Evolutionary conservation across 2,113 vertebrate species (phyloP).

Genomic region (Saccopteryx bilineata): DNA sequence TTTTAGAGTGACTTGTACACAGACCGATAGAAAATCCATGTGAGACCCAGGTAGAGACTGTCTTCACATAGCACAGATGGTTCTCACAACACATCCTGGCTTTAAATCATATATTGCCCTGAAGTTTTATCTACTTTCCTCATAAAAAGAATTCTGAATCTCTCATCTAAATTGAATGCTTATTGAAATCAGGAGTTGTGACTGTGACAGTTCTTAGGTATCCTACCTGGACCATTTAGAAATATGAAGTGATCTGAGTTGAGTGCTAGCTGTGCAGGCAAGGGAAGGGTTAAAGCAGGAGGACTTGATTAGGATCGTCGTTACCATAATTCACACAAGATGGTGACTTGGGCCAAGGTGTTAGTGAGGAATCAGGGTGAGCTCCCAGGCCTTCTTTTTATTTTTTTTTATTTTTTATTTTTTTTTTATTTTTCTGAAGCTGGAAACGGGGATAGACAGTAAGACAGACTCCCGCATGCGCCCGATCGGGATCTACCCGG

Average conservation of each 20-base stretch:
- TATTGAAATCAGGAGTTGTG: too few relatives aligned
- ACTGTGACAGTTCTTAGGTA: neutral
- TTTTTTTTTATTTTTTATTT: too few relatives aligned
- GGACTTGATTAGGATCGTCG: neutral
- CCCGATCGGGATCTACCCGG: too few relatives aligned
- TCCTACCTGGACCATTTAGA: neutral
- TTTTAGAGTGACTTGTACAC: neutral
- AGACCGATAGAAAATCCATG: neutral
- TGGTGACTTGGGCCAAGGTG: neutral
- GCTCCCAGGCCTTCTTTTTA: neutral
- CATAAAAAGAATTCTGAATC: neutral
- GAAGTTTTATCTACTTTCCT: neutral
- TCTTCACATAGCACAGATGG: neutral
- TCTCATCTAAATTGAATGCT: neutral
- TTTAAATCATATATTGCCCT: neutral
- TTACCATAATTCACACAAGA: neutral
- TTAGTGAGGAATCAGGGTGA: neutral
- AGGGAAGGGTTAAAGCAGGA: neutral
- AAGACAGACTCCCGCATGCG: too few relatives aligned
- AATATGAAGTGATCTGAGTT: neutral
- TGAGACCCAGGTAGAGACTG: too few relatives aligned
- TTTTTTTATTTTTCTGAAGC: too few relatives aligned
- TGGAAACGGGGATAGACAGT: too few relatives aligned
- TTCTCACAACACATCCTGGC: neutral
- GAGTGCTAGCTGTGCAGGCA: rapidly evolving